Evolutionary conservation across 2,113 vertebrate genomes (phyloP), one percentile per base, ranked within the genome.

Genomic region (Toxotes chatareus): DNA sequence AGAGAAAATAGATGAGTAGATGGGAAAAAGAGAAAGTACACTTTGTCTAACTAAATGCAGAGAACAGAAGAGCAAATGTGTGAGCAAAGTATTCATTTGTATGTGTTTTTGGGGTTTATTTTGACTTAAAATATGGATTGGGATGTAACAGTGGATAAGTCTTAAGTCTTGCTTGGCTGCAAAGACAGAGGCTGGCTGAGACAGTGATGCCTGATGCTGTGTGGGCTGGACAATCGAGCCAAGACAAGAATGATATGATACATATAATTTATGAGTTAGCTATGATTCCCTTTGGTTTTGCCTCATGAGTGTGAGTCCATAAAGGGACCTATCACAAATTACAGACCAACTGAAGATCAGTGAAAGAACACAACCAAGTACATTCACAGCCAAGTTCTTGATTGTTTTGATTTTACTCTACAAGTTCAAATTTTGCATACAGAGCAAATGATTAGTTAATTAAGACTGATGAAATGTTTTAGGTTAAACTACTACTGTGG

Each of bases 21-120:
- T 14, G 44, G 44, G 14, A 46, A 12, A 10, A 66, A 40, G 6
- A 69, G 4, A 38, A 49, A 34, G 7, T 36, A 11, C 3, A 53
- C 17, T 27, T 59, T 78, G 40, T 73, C 34, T 5, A 40, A 44
- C 17, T 42, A 9, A 60, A 46, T 47, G 12, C 42, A 17, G 32
- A 46, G 51, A 27, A 17, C n/a, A 34, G 74, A 67, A 73, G 70
- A 70, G 76, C 56, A 75, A 75, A 76, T 47, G 23, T 80, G 57
- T n/a, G 46, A 65, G 77, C 38, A 75, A 84, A 73, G 82, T 60
- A 75, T 92, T 92, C 83, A 86, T 91, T 90, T 92, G 47, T 77
- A 44, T 16, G 2, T 60, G 78, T 63, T 84, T 78, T 80, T 66
- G 62, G 57, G 62, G 47, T 83, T 85, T 86, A 71, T 91, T 89